Conservation (phyloP, 1,140 invertebrate species). For the Saccostrea glomerata region DNA sequence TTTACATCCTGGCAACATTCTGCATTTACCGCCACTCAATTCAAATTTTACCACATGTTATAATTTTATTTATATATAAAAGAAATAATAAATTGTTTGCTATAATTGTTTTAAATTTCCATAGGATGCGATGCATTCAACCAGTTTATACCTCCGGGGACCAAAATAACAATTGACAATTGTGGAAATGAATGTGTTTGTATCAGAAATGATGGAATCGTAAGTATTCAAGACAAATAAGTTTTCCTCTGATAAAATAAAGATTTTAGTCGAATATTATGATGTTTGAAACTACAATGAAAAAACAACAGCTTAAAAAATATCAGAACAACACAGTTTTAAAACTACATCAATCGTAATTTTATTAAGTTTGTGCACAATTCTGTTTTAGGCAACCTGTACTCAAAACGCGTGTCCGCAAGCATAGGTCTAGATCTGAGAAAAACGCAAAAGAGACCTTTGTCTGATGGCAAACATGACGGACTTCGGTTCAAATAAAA, state of each 20-base stretch:
- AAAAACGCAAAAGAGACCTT: not conserved
- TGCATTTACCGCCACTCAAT: too few species aligned
- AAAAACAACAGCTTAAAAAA: too few species aligned
- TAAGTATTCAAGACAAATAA: not conserved
- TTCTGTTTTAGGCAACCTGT: not conserved
- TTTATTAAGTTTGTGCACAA: not conserved
- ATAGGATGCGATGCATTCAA: conserved; percentile 6
- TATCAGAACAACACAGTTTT: too few species aligned
- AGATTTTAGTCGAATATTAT: too few species aligned
- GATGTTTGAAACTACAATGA: too few species aligned
- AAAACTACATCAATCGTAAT: too few species aligned
- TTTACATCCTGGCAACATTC: too few species aligned
- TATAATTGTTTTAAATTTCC: not conserved
- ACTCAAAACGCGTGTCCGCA: not conserved
- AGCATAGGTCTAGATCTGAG: not conserved
- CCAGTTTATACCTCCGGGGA: not conserved
- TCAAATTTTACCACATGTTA: too few species aligned
- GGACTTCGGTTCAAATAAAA: not conserved
- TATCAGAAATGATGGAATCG: not conserved
- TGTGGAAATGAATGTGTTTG: conserved; percentile 28
- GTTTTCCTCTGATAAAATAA: too few species aligned
- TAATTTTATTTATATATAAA: too few species aligned
- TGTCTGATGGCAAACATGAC: not conserved
- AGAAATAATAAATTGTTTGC: too few species aligned
- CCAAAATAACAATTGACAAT: not conserved